Conservation (phyloP, 2,113 vertebrate species). For the Thunnus maccoyii region DNA sequence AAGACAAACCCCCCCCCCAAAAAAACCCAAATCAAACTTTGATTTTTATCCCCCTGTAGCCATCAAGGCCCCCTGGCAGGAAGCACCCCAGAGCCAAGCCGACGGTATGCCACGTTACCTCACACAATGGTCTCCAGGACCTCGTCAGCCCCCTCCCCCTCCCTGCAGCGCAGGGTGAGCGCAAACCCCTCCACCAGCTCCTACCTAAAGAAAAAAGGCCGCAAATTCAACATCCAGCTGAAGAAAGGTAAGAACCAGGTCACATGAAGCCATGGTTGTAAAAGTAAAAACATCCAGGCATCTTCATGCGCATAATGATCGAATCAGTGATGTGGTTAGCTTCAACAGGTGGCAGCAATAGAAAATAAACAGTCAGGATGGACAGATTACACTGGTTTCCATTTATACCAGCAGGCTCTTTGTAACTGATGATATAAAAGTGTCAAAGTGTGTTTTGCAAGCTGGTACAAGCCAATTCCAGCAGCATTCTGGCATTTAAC, state of each 20-base stretch:
- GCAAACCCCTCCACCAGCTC: constrained; percentile 77
- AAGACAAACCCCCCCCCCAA: background rate
- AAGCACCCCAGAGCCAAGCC: constrained; percentile 74
- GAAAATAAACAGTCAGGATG: background rate
- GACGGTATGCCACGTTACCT: constrained; percentile 85
- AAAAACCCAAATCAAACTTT: background rate
- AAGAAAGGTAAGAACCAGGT: constrained; percentile 89
- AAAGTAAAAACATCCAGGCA: background rate
- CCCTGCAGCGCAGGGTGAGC: constrained; percentile 86
- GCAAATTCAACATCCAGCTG: constrained; percentile 91
- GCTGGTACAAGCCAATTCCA: background rate
- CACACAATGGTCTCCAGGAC: constrained; percentile 86
- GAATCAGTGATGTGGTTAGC: background rate
- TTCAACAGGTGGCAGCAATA: background rate
- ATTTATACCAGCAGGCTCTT: too few relatives aligned
- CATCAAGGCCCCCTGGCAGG: constrained; percentile 63
- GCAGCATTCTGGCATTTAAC: background rate
- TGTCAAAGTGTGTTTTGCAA: background rate
- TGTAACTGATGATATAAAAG: background rate
- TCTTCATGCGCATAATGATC: background rate
- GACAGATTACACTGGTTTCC: background rate
- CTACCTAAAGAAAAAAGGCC: constrained; percentile 92
- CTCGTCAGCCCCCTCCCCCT: constrained; percentile 73
- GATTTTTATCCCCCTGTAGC: constrained; percentile 19
- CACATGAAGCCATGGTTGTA: accelerated